Conservation (phyloP, 2,888 invertebrate species). For the Ethmia dodecea region DNA sequence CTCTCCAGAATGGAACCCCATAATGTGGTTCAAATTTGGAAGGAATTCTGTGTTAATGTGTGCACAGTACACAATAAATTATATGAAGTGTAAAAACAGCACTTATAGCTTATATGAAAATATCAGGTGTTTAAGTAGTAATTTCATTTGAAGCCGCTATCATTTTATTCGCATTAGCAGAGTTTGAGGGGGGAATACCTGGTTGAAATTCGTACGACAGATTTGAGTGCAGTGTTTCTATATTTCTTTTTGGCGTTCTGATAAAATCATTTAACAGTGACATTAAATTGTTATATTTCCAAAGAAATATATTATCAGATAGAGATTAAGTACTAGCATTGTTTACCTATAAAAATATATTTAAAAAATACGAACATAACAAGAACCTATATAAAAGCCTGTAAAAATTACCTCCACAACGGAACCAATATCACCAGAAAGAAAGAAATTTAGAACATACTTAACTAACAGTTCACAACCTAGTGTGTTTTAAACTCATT, state of each 20-base stretch:
- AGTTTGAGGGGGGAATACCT: slow-evolving; percentile 47
- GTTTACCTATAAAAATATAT: too few species aligned
- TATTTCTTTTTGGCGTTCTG: background rate
- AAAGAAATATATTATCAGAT: slow-evolving; percentile 4
- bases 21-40: too few species aligned
- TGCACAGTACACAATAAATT: background rate
- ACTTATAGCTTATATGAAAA: slow-evolving; percentile 41
- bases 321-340: background rate
- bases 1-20: too few species aligned
- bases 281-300: background rate
- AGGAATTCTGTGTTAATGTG: too few species aligned
- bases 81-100: slow-evolving; percentile 38
- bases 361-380: too few species aligned
- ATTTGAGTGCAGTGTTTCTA: slow-evolving; percentile 23
- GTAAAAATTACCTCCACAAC: too few species aligned
- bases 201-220: slow-evolving; percentile 25
- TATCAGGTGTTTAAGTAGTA: too few species aligned
- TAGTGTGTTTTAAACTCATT: too few species aligned
- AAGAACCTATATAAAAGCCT: too few species aligned
- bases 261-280: background rate
- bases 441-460: too few species aligned
- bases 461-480: too few species aligned
- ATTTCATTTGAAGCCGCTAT: slow-evolving; percentile 47
- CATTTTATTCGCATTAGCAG: slow-evolving; percentile 61
- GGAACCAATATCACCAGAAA: too few species aligned